Evolutionary conservation across 2,797 vertebrate species (phyloP).

Genomic region (Chanos chanos): DNA sequence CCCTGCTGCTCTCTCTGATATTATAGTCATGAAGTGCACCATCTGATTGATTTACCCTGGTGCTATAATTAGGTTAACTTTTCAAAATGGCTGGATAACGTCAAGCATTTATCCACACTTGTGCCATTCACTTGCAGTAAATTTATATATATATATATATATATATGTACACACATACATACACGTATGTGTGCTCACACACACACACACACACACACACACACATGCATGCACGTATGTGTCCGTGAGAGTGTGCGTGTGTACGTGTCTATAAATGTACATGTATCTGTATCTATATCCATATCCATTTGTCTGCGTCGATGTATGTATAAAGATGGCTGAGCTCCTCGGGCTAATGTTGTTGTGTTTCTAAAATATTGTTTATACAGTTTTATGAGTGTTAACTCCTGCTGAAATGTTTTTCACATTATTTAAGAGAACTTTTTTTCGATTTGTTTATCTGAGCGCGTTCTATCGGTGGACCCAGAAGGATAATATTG

Average conservation of each 20-base stretch:
- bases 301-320: neutral
- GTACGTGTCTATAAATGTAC: neutral
- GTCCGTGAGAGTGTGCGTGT: neutral
- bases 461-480: too few species aligned
- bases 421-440: too few species aligned
- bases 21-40: conserved; percentile 2
- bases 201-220: neutral
- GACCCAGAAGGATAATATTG: too few species aligned
- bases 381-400: too few species aligned
- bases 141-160: neutral
- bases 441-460: too few species aligned
- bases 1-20: conserved; percentile 40
- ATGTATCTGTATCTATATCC: neutral
- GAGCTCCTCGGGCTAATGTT: too few species aligned
- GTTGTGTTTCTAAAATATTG: too few species aligned
- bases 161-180: neutral
- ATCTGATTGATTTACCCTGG: conserved; percentile 50
- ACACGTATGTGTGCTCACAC: neutral
- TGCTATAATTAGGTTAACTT: conserved; percentile 35
- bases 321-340: too few species aligned
- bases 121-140: neutral
- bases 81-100: conserved; percentile 21
- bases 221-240: neutral
- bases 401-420: too few species aligned
- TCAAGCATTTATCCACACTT: conserved; percentile 8